Conservation (phyloP, 53 echinoderm and acorn worm genomes). For the Crossaster papposus region DNA sequence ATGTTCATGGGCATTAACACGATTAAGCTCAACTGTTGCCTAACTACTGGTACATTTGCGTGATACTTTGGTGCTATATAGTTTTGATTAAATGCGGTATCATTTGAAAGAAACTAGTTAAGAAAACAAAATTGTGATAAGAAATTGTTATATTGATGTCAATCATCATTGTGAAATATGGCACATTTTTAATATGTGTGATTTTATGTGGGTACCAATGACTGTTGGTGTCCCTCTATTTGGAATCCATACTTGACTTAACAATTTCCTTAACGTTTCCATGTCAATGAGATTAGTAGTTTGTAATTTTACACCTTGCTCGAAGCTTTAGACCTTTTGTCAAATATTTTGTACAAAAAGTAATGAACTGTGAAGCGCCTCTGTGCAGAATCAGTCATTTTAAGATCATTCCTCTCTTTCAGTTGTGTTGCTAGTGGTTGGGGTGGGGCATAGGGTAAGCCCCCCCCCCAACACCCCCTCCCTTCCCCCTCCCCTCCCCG, state of each 20-base stretch:
- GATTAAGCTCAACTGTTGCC: neutral
- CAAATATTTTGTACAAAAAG: neutral
- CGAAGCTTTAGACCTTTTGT: neutral
- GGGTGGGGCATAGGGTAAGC: no score
- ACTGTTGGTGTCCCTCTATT: no score
- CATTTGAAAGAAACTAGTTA: neutral
- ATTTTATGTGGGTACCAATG: no score
- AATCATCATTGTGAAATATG: no score
- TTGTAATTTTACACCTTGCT: neutral
- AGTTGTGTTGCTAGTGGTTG: no score
- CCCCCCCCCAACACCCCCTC: no score
- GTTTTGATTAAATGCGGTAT: neutral
- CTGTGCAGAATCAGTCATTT: neutral
- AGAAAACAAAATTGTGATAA: neutral
- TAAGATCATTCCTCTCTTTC: no score
- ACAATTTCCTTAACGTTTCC: no score
- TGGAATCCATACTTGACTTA: no score
- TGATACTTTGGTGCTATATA: neutral
- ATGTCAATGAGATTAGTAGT: no score
- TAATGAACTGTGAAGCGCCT: neutral
- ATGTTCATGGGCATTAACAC: neutral
- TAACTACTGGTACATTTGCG: neutral
- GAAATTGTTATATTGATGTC: neutral
- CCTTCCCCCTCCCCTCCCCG: no score
- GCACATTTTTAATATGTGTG: no score